A percentile compares a stretch with the other conserved stretches of the same genome.
Conservation (phyloP, 2,797 vertebrate species). For the Coendou prehensilis region DNA sequence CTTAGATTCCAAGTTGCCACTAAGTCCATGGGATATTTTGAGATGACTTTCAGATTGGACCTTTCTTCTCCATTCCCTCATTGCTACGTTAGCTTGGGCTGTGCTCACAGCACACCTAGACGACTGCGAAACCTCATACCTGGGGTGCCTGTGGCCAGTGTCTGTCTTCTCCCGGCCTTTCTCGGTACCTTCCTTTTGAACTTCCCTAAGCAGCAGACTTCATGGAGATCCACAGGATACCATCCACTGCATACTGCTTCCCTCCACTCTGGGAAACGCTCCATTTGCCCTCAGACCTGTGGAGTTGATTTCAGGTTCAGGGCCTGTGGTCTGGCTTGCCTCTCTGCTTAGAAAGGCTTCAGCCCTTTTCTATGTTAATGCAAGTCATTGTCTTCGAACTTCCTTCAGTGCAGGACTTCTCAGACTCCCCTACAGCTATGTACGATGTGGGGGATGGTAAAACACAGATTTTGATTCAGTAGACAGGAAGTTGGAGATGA, state of each 20-base stretch:
- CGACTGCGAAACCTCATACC: not conserved
- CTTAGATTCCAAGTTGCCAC: not conserved
- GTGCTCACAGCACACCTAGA: not conserved
- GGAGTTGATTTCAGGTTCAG: not conserved
- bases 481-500: not conserved
- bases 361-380: not conserved
- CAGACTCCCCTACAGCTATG: not conserved
- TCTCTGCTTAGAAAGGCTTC: not conserved
- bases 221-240: not conserved
- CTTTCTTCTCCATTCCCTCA: not conserved
- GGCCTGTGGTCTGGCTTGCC: not conserved
- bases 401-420: not conserved
- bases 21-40: not conserved
- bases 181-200: not conserved
- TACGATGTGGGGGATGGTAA: not conserved
- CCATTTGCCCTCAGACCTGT: too few relatives aligned
- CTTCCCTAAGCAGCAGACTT: not conserved
- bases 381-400: not conserved
- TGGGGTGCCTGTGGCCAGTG: not conserved
- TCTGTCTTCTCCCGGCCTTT: not conserved
- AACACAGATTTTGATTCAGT: not conserved
- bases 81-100: not conserved
- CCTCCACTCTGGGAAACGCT: not conserved
- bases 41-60: not conserved
- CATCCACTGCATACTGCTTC: not conserved